Percentiles rank a stretch among this genome's conserved stretches.
These are phyloP conservation scores for Remorina albescens DNA, from an alignment of 2,797 vertebrate genomes.

Conservation along the genomic window DNA sequence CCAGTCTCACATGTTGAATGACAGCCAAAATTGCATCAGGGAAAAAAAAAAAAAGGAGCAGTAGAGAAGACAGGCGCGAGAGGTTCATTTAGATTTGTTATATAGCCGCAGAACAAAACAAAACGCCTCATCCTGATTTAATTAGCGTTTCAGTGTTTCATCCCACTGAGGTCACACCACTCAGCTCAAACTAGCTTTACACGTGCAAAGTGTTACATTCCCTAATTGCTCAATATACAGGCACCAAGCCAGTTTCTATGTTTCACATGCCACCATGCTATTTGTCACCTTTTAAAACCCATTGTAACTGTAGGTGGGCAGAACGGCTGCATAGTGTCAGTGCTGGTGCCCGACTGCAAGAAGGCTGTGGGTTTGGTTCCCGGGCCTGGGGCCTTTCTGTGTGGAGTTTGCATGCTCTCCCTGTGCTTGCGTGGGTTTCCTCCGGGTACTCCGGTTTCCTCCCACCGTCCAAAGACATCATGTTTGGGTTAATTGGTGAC, in stretches of 20 bases:
- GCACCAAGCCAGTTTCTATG: constrained; percentile 17
- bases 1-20: constrained; percentile 26
- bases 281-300: constrained; percentile 36
- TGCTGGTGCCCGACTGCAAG: no score
- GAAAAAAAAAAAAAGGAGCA: not conserved
- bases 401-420: no score
- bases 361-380: no score
- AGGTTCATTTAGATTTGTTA: constrained; percentile 22
- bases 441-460: no score
- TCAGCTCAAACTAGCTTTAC: constrained; percentile 52
- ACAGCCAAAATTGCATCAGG: constrained; percentile 3
- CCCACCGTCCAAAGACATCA: no score
- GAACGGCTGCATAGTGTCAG: no score
- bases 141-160: constrained; percentile 48
- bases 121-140: constrained; percentile 46
- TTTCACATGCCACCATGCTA: constrained; percentile 2
- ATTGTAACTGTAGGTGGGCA: not conserved
- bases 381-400: no score
- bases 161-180: constrained; percentile 31
- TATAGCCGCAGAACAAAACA: constrained; percentile 23
- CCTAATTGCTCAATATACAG: constrained; percentile 47
- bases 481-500: no score
- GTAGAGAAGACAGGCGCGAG: constrained; percentile 12
- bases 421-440: no score
- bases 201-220: constrained; percentile 46